Percentiles rank a stretch among this genome's conserved stretches.
These are phyloP conservation scores for Drosophila antonietae DNA, from an alignment of 2,888 invertebrate species.

Conservation along the genomic window DNA sequence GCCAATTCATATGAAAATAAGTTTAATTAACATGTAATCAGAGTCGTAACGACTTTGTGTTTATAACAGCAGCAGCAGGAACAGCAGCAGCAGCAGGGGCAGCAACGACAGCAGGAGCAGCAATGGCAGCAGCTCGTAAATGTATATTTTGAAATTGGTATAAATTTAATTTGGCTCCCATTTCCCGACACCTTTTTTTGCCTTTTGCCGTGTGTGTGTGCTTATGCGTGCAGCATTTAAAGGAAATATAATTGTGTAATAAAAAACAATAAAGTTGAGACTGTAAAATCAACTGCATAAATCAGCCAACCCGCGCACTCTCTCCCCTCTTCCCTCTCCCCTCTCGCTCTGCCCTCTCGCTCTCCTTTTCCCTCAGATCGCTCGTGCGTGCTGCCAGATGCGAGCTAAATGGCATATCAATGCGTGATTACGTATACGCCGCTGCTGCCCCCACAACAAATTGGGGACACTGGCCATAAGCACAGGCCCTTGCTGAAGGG, in stretches of 20 bases:
- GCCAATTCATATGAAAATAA: constrained; percentile 54
- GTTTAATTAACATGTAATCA: constrained; percentile 78
- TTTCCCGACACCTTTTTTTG: not conserved
- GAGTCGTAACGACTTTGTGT: constrained; percentile 58
- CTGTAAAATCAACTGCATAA: constrained; percentile 70
- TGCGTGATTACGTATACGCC: constrained; percentile 80
- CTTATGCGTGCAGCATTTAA: constrained; percentile 21
- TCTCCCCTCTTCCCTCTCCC: not conserved
- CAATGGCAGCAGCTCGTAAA: constrained; percentile 29
- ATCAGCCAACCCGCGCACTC: constrained; percentile 39
- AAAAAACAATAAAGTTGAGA: constrained; percentile 70
- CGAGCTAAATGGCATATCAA: constrained; percentile 76
- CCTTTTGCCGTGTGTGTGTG: not conserved
- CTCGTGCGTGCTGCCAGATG: constrained; percentile 39
- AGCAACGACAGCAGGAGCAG: not conserved
- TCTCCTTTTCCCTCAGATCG: not conserved
- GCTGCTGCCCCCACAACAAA: constrained; percentile 60
- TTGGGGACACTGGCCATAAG: constrained; percentile 33
- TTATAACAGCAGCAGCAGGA: not conserved
- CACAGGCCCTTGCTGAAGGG: constrained; percentile 5
- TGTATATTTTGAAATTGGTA: constrained; percentile 45
- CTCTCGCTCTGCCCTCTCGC: not conserved
- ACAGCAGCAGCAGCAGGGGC: not conserved
- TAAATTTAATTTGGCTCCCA: constrained; percentile 52
- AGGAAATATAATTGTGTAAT: constrained; percentile 49